phyloP scores from a whole-genome alignment of 1,140 invertebrate species.

The Achroia grisella region DNA sequence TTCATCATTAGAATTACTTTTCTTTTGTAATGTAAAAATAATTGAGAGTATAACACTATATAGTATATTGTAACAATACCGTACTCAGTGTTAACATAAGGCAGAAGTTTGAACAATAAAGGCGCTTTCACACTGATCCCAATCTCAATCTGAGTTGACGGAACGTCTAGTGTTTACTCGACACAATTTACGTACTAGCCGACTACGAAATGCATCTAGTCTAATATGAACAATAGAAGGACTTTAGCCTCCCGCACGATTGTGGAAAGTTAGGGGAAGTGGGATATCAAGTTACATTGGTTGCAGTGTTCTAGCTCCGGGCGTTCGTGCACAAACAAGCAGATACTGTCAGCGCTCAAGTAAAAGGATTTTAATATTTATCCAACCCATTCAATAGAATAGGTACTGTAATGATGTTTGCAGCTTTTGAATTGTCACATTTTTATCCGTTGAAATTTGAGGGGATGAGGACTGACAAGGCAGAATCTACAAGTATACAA shows the following conservation, averaged over 20 bases:
- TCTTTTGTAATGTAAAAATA: too few species aligned
- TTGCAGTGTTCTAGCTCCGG: conserved; percentile 26
- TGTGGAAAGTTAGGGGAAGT: background rate
- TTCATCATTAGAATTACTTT: too few species aligned
- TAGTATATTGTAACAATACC: too few species aligned
- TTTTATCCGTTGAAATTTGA: too few species aligned
- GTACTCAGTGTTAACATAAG: too few species aligned
- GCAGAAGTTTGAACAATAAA: conserved; percentile 24
- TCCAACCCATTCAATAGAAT: conserved; percentile 1
- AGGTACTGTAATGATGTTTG: background rate
- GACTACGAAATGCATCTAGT: conserved; percentile 1
- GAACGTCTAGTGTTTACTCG: conserved; percentile 49
- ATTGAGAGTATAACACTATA: too few species aligned
- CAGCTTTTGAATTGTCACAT: too few species aligned
- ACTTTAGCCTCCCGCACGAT: conserved; percentile 32
- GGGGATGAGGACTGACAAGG: too few species aligned
- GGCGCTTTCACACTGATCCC: conserved; percentile 35
- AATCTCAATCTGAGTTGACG: conserved; percentile 48
- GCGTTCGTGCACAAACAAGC: conserved; percentile 48
- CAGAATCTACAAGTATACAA: too few species aligned
- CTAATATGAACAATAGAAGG: conserved; percentile 26
- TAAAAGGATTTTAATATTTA: conserved; percentile 19
- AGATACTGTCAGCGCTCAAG: conserved; percentile 38
- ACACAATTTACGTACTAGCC: conserved; percentile 31
- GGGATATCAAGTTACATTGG: conserved; percentile 27